A percentile compares a stretch with the other conserved stretches of the same genome.
phyloP scores from a whole-genome alignment of 2,113 vertebrate genomes.

The Scytalopus superciliaris region DNA sequence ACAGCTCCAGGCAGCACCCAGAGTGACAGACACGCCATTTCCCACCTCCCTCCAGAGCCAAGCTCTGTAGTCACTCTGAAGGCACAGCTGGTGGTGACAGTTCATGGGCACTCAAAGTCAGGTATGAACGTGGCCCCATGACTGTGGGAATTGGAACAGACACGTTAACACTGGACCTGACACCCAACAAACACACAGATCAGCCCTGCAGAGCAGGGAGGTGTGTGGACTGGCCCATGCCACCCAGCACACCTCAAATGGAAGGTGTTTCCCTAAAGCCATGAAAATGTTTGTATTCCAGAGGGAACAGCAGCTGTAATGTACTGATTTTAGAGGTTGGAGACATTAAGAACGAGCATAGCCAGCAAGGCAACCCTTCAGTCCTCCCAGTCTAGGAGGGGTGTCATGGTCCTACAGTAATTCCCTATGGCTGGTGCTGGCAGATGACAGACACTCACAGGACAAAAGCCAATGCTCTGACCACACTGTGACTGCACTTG shows the following conservation, averaged over 20 bases:
- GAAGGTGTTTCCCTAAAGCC: not conserved
- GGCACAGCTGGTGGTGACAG: not conserved
- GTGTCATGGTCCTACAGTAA: not conserved
- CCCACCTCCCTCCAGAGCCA: not conserved
- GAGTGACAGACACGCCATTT: not conserved
- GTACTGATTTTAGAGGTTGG: not conserved
- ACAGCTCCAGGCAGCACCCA: not conserved
- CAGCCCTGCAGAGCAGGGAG: not conserved
- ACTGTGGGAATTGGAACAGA: not conserved
- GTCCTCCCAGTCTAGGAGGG: not conserved
- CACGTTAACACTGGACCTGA: rapidly evolving
- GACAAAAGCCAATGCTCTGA: not conserved
- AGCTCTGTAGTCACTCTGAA: not conserved
- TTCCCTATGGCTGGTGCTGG: not conserved
- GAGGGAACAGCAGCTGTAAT: not conserved
- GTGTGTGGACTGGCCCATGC: not conserved
- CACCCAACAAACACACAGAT: rapidly evolving
- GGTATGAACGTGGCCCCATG: not conserved
- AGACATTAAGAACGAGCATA: not conserved
- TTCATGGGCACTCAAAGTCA: not conserved
- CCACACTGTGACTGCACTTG: not conserved
- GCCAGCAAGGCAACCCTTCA: not conserved
- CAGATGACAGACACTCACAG: not conserved
- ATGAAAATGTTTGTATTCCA: not conserved
- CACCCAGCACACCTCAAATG: not conserved